Evolutionary conservation across 2,797 vertebrate species (phyloP).

Genomic region (Xenopus petersii): DNA sequence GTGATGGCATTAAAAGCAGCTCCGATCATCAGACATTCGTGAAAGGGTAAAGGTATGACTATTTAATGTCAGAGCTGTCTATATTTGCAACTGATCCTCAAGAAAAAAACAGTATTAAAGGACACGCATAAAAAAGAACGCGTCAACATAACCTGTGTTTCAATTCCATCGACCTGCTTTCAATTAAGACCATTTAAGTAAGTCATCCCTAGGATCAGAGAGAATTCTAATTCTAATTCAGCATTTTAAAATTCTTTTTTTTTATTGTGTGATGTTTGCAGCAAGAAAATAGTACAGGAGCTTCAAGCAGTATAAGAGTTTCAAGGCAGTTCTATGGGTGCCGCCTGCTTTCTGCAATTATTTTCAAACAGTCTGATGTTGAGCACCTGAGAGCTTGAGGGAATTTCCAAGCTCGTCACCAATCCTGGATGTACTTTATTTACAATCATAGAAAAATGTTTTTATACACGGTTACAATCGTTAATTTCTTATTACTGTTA

Average conservation of each 20-base stretch:
- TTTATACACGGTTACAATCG: no score
- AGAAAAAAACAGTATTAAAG: constrained; percentile 35
- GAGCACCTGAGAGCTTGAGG: no score
- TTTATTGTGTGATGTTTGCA: background rate
- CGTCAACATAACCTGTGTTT: constrained; percentile 33
- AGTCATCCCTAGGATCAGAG: constrained; percentile 29
- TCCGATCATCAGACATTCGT: constrained; percentile 39
- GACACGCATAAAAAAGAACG: constrained; percentile 20
- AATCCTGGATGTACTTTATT: background rate
- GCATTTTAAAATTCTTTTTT: constrained; percentile 1
- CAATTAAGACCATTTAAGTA: constrained; percentile 37
- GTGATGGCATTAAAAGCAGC: constrained; percentile 50
- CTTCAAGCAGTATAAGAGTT: background rate
- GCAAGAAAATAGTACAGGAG: background rate
- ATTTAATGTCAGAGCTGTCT: constrained; percentile 35
- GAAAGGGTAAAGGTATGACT: constrained; percentile 31
- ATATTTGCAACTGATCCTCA: constrained; percentile 18
- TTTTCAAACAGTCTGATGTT: no score
- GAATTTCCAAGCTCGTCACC: background rate
- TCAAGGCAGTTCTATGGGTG: no score
- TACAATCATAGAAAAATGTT: no score
- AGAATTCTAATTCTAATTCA: constrained; percentile 31
- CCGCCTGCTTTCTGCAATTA: no score
- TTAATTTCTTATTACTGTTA: no score
- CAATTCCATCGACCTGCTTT: constrained; percentile 13